Base-by-base conservation (phyloP, 2,888 invertebrate genomes). In the Rotaria magnacalcarata region DNA sequence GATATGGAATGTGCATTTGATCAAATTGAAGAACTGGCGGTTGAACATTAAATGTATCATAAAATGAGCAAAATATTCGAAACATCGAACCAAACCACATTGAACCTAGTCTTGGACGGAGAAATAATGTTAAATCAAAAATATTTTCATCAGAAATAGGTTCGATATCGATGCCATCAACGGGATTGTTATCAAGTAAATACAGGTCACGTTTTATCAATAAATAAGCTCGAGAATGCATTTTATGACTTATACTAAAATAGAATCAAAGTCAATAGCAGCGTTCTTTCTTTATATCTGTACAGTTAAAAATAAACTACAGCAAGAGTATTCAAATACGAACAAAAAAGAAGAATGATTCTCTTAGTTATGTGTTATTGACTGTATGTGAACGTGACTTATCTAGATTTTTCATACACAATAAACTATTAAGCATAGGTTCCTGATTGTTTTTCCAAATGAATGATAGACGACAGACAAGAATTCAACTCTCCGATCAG, bases 21-120 rank as follows among this genome's bases (percentile, higher is more conserved):
- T 80, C 80, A 80, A 80, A 80, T 47, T 80, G 80, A 47, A 80
- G 21, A 16, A 80, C n/a, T 14, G 80, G 80, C 47, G 80, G 80
- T 80, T 80, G 80, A 80, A 80, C 80, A 80, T 80, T 80, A n/a
- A 41, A 80, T 47, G 80, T 80, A 80, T 80, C 80, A 47, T 47
- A 47, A 80, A 80, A 80, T 47, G n/a, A 80, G n/a, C 43, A 80
- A 47, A 47, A 47, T 47, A 80, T 47, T 47, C 47, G 80, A 80
- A 80, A 80, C 19, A 80, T 47, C 34, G 47, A 80, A 47, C 80
- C 80, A 47, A 24, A 80, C 80, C 80, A 80, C 6, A 47, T 47
- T 6, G 80, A 80, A 24, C 11, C 10, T 80, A n/a, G 21, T 24
- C 3, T 2, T 80, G 80, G 80, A 80, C 80, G 47, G 7, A 80